These are phyloP conservation scores for Neopelma chrysocephalum DNA, from an alignment of 2,797 vertebrate genomes.

Conservation along the genomic window DNA sequence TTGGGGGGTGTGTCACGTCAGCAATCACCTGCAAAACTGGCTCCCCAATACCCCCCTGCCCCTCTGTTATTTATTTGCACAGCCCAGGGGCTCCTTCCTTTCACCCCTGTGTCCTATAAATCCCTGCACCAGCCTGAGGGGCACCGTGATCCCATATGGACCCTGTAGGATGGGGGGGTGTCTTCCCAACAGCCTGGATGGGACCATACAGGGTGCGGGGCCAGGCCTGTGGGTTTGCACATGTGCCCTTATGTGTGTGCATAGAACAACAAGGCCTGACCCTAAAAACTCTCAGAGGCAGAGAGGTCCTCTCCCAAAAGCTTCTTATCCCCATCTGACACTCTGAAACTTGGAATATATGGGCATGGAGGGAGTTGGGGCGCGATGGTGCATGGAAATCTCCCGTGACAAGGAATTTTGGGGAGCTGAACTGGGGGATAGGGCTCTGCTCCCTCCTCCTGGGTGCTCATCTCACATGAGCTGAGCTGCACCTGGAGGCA, in stretches of 20 bases:
- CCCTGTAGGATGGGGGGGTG: fast-evolving
- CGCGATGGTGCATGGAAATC: fast-evolving
- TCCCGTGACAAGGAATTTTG: fast-evolving
- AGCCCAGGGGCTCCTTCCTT: not conserved
- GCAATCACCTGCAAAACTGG: fast-evolving
- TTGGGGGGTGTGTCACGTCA: fast-evolving
- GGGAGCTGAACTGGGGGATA: fast-evolving
- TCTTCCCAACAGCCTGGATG: not conserved
- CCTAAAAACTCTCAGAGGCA: not conserved
- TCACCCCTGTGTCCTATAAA: fast-evolving
- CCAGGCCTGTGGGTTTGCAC: fast-evolving
- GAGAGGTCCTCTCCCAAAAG: not conserved
- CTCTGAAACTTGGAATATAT: fast-evolving
- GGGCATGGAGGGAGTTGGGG: fast-evolving
- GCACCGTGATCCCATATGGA: not conserved
- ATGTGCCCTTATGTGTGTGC: fast-evolving
- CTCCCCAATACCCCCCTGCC: not conserved
- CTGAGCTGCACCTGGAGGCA: not conserved
- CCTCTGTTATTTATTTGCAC: not conserved
- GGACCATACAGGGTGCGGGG: fast-evolving
- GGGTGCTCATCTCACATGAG: fast-evolving
- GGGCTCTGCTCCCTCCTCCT: fast-evolving
- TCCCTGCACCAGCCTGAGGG: not conserved
- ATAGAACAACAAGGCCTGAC: not conserved
- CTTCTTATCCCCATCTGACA: fast-evolving